Percentiles rank a stretch among this genome's conserved stretches.
Evolutionary conservation across 2,113 vertebrate genomes (phyloP).

Genomic region (Gadus macrocephalus): DNA sequence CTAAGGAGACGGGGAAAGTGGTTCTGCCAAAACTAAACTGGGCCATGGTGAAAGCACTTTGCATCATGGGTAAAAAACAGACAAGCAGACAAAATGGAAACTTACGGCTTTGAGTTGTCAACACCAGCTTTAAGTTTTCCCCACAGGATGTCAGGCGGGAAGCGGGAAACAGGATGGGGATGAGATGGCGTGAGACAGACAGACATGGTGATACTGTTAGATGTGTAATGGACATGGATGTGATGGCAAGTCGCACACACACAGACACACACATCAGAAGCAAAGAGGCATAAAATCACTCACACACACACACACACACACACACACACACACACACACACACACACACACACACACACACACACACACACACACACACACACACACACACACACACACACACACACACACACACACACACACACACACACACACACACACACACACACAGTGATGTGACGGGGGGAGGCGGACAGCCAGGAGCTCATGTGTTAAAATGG

Average conservation of each 20-base stretch:
- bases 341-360: background rate
- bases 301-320: background rate
- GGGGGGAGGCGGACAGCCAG: background rate
- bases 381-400: background rate
- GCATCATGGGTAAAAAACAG: background rate
- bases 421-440: background rate
- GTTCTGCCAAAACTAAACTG: constrained; percentile 40
- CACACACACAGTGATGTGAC: background rate
- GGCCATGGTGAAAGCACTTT: constrained; percentile 26
- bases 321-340: background rate
- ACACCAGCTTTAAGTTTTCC: constrained; percentile 22
- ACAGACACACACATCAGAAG: background rate
- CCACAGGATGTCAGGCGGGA: constrained; percentile 9
- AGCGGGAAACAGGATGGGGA: constrained; percentile 17
- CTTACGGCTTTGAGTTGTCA: constrained; percentile 37
- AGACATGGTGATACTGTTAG: constrained; percentile 21
- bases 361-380: background rate
- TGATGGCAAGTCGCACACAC: background rate
- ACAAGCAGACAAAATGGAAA: constrained; percentile 1
- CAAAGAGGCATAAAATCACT: background rate
- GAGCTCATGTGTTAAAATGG: background rate
- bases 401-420: background rate
- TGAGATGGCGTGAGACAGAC: constrained; percentile 31
- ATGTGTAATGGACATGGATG: constrained; percentile 9
- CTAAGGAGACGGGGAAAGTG: constrained; percentile 22